phyloP scores from a whole-genome alignment of 2,888 invertebrate genomes.

The Eurytoma adleriae region DNA sequence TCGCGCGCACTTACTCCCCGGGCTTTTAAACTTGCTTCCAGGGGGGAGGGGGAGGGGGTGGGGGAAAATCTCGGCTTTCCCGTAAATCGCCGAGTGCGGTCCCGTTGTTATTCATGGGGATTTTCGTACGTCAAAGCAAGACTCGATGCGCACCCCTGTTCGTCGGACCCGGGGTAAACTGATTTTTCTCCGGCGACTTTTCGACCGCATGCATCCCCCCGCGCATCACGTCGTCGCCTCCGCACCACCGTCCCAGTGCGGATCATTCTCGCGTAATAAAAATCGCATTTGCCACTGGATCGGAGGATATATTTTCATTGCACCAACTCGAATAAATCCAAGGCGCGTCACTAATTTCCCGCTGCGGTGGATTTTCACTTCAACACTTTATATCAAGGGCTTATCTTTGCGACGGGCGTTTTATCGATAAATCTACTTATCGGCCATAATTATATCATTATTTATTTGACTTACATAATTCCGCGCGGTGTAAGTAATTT shows the following conservation, averaged over 20 bases:
- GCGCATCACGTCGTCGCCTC: neutral
- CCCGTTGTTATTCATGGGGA: slow-evolving; percentile 55
- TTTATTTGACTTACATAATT: too few relatives aligned
- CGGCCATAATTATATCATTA: too few relatives aligned
- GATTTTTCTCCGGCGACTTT: slow-evolving; percentile 35
- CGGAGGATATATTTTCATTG: slow-evolving; percentile 45
- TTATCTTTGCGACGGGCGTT: too few relatives aligned
- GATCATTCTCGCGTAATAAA: slow-evolving; percentile 50
- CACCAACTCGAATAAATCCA: neutral
- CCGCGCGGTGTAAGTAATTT: too few relatives aligned
- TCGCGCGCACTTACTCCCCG: neutral
- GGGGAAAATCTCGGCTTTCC: slow-evolving; percentile 47
- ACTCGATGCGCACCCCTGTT: slow-evolving; percentile 13
- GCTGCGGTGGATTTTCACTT: too few relatives aligned
- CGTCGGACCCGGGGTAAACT: slow-evolving; percentile 5
- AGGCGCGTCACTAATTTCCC: slow-evolving; percentile 29
- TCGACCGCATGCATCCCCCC: slow-evolving; percentile 7
- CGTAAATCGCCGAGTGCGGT: slow-evolving; percentile 41
- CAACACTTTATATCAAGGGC: too few relatives aligned
- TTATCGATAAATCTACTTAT: neutral
- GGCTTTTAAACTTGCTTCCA: neutral
- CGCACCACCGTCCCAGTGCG: slow-evolving; percentile 20
- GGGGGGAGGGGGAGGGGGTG: neutral
- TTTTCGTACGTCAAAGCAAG: slow-evolving; percentile 49
- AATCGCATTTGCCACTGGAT: slow-evolving; percentile 48